These are phyloP conservation scores for Trissolcus brochymenae DNA, from an alignment of 2,888 invertebrate genomes.

Conservation along the genomic window DNA sequence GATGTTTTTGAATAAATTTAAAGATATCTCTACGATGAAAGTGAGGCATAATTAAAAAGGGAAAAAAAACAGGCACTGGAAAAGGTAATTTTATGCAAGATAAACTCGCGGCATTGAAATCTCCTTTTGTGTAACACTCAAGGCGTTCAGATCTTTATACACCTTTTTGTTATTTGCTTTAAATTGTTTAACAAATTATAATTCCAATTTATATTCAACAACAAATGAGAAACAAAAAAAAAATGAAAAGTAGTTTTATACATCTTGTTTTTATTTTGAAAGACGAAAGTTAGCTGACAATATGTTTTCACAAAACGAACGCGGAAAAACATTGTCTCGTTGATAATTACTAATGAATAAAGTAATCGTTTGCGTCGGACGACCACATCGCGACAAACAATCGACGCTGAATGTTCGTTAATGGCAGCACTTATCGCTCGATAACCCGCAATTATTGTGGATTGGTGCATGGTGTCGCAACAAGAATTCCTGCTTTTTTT, in stretches of 20 bases:
- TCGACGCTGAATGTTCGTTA: slow-evolving; percentile 51
- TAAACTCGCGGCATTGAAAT: slow-evolving; percentile 60
- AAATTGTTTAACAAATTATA: background rate
- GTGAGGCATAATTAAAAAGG: no score
- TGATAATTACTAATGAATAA: slow-evolving; percentile 44
- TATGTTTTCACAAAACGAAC: background rate
- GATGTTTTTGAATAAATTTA: no score
- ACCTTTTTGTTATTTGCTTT: background rate
- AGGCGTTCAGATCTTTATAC: slow-evolving; percentile 68
- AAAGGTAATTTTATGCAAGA: no score
- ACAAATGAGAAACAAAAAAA: background rate
- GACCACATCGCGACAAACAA: slow-evolving; percentile 51
- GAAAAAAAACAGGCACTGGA: no score
- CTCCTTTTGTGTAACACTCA: slow-evolving; percentile 52
- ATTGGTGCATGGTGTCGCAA: slow-evolving; percentile 48
- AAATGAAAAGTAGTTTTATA: no score
- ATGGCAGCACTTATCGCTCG: slow-evolving; percentile 55
- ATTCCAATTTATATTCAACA: background rate
- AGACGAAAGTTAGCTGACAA: no score
- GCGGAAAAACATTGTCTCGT: slow-evolving; percentile 27
- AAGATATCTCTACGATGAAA: no score
- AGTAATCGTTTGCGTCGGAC: slow-evolving; percentile 32
- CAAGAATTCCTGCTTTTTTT: slow-evolving; percentile 49
- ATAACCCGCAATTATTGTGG: slow-evolving; percentile 55
- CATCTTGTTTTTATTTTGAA: no score